Evolutionary conservation across 2,888 invertebrate genomes (phyloP).

Genomic region (Deilephila elpenor): DNA sequence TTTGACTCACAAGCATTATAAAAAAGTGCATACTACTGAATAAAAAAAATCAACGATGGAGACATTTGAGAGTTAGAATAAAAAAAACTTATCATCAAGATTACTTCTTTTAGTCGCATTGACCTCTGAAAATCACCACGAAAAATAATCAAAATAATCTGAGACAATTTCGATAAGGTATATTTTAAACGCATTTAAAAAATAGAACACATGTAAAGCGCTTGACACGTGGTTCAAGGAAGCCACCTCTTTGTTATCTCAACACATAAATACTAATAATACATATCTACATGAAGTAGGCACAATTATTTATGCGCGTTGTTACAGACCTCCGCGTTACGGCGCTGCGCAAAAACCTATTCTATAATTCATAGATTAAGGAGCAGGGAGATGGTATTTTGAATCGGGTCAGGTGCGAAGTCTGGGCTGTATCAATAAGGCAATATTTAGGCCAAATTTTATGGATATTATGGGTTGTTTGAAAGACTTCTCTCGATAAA

Average conservation of each 20-base stretch:
- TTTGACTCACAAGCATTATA: too few relatives aligned
- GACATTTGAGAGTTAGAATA: too few relatives aligned
- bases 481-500: not conserved
- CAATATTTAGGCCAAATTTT: slow-evolving; percentile 34
- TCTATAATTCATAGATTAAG: slow-evolving; percentile 48
- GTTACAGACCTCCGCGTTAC: slow-evolving; percentile 41
- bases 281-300: slow-evolving; percentile 10
- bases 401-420: slow-evolving; percentile 44
- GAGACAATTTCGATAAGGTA: not conserved
- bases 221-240: slow-evolving; percentile 2
- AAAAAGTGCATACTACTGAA: too few relatives aligned
- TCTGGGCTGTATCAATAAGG: slow-evolving; percentile 36
- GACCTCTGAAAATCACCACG: too few relatives aligned
- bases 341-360: slow-evolving; percentile 43
- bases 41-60: too few relatives aligned
- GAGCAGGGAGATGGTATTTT: slow-evolving; percentile 40
- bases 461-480: slow-evolving; percentile 24
- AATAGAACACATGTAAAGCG: not conserved
- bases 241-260: slow-evolving; percentile 6
- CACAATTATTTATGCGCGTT: slow-evolving; percentile 6
- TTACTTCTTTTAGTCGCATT: too few relatives aligned
- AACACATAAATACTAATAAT: slow-evolving; percentile 19
- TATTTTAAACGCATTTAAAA: not conserved
- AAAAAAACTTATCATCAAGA: too few relatives aligned
- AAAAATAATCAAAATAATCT: too few relatives aligned